Evolutionary conservation across 1,140 invertebrate species (phyloP), one percentile per base, ranked within the genome.

Genomic region (Neodiprion fabricii): DNA sequence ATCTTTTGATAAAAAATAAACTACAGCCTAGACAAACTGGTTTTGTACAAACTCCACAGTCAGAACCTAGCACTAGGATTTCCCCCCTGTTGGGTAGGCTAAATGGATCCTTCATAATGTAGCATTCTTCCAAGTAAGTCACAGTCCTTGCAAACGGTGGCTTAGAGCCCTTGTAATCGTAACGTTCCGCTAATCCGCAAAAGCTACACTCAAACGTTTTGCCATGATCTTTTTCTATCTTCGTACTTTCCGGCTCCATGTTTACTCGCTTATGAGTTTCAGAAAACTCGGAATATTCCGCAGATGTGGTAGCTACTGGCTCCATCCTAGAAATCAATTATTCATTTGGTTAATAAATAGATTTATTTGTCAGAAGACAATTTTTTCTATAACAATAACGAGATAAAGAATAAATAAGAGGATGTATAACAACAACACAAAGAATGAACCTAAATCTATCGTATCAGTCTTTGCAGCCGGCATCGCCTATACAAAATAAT

Each of bases 91-190:
- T 90, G 17, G 91, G 89, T 1, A 92, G 86, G 81, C 91, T 91
- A 81, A 96, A 97, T 5, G 96, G 95, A 89, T 97, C 95, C 82
- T 94, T 93, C 90, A 95, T 94, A 0, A 96, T 85, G 85, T 94
- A 97, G 75, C 91, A 92, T 11, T 95, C 91, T 84, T 95, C 94
- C 68, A 88, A 85, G 75, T 94, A 92, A 75, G 83, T 80, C 9
- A 93, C 84, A 48, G 88, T 84, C 75, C 90, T 90, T 12, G 91
- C 90, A 82, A 95, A 96, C 4, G 93, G 92, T 66, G 95, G 93
- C 78, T 89, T 89, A 7, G 82, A 87, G 1, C 95, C 95, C 85
- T 92, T 94, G 81, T 94, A 96, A 76, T 95, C 90, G 74, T 91
- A 94, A 69, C 90, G 87, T 86, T 95, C 94, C 73, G 87, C 83